These are phyloP conservation scores for Apodemia zela DNA, from an alignment of 2,888 invertebrate genomes.

Conservation along the genomic window DNA sequence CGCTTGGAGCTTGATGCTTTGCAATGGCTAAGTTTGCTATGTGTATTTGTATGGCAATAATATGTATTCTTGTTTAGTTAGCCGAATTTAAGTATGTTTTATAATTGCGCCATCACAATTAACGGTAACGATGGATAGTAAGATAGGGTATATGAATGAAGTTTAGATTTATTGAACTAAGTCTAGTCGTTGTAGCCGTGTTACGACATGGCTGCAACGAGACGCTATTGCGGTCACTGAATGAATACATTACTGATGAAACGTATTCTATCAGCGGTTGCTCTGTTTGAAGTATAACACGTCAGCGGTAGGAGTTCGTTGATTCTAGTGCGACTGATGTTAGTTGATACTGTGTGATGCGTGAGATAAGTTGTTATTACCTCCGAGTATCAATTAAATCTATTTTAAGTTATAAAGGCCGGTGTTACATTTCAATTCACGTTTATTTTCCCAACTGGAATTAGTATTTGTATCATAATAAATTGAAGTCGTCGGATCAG, in stretches of 20 bases:
- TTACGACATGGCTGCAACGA: conserved; percentile 41
- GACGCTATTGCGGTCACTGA: not conserved
- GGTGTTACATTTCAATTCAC: conserved; percentile 47
- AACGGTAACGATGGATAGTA: conserved; percentile 55
- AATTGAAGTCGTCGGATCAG: conserved; percentile 35
- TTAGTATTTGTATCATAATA: conserved; percentile 28
- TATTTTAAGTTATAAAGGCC: conserved; percentile 63
- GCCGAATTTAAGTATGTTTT: conserved; percentile 64
- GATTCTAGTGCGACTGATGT: conserved; percentile 65
- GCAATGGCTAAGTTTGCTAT: conserved; percentile 62
- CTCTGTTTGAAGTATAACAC: conserved; percentile 19
- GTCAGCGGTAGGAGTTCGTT: conserved; percentile 47
- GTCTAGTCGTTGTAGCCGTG: conserved; percentile 64
- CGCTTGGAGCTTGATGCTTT: conserved; percentile 56
- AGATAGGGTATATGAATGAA: conserved; percentile 56
- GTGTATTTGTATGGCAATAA: conserved; percentile 57
- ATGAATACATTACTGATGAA: not conserved
- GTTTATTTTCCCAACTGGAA: conserved; percentile 22
- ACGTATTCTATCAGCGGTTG: not conserved
- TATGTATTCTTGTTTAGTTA: conserved; percentile 67
- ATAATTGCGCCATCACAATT: conserved; percentile 71
- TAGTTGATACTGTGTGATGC: conserved; percentile 70
- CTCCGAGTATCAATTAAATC: conserved; percentile 79
- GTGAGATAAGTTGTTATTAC: conserved; percentile 69
- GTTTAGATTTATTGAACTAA: conserved; percentile 59